Base-by-base conservation (phyloP, 92 coral and sea anemone genomes). In the Phenganax marumi region DNA sequence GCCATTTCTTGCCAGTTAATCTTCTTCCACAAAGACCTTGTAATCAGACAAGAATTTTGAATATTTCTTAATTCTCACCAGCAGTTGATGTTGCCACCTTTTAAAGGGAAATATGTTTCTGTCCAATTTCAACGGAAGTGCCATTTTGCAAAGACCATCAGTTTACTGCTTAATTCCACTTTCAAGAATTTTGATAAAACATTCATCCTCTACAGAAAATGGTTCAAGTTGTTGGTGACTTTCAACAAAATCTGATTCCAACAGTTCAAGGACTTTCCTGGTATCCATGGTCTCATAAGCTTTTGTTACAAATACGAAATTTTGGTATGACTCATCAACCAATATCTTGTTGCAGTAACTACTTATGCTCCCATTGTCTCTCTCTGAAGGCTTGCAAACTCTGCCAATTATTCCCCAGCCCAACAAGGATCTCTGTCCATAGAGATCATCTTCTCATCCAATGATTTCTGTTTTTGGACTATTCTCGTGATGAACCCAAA, bases 61-160 rank as follows among this genome's bases (percentile, higher is more conserved):
- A 54, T 87, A 81, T 63, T 68, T 85, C 14, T 77, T 18, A 46
- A 87, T 78, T 60, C 90, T 73, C 52, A 69, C 49, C 57, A 69
- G 68, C 19, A 85, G 85, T 7, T 55, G 87, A 21, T 76, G 33
- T 81, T 72, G 66, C 7, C 86, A 65, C 46, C 84, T 77, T 75
- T 84, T 87, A 33, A 52, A 73, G 46, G 88, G 90, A 11, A 71
- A 61, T 58, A 6, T 21, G 16, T 72, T 83, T 8, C 56, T 68
- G 23, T 23, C 33, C 61, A 21, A 52, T 72, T 75, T 81, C 51
- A 86, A 62, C 8, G 92, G 88, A 0, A 88, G 81, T 16, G 89
- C 86, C 89, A 85, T 88, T 52, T 85, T 86, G 68, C 84, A 87
- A 26, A 84, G 90, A 16, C 89, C 89, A 70, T 72, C 87, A 23